Base-by-base conservation (phyloP, 2,113 vertebrate species). In the Brienomyrus brachyistius region DNA sequence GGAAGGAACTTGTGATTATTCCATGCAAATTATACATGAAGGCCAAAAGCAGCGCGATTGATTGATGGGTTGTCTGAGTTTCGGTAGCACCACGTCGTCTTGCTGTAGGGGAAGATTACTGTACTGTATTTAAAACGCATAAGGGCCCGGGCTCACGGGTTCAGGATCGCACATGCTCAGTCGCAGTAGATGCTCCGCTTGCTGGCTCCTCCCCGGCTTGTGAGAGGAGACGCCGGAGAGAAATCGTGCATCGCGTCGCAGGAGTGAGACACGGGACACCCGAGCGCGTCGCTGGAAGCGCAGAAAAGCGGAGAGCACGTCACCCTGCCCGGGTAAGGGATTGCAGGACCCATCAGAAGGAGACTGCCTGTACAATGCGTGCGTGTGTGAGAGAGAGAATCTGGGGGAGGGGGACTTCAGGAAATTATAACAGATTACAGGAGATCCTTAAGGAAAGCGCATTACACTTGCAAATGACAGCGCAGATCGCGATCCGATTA, bases 241-340 rank as follows among this genome's bases (percentile, higher is more conserved):
- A 93, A 92, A 45, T 10, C 51, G 93, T 94, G 84, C 94, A 91
- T 89, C 90, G 91, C 90, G 84, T 83, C 74, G 86, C 89, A 93
- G 93, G 94, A 93, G 92, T 91, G 93, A 91, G 92, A 92, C 51
- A 85, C 91, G 90, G 92, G 94, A 94, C 92, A 93, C 92, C 3
- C 88, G 85, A 91, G 91, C 92, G 91, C 91, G 77, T 83, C 50
- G 86, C 89, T 93, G 93, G 94, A 93, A 91, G 91, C 92, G 74
- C 91, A 94, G 94, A 94, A 92, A 92, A 95, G 90, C 91, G 88
- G 92, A 94, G 91, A 94, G 94, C 91, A 91, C 93, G 94, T 93
- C 92, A 92, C 92, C 93, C 93, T 47, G 91, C 92, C 91, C 93
- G 95, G 96, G 96, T 96, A 95, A 94, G 90, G 31, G 82, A 13